Percentiles rank a stretch among this genome's conserved stretches.
Evolutionary conservation across 2,888 invertebrate species (phyloP).

Genomic region (Hesperia comma): DNA sequence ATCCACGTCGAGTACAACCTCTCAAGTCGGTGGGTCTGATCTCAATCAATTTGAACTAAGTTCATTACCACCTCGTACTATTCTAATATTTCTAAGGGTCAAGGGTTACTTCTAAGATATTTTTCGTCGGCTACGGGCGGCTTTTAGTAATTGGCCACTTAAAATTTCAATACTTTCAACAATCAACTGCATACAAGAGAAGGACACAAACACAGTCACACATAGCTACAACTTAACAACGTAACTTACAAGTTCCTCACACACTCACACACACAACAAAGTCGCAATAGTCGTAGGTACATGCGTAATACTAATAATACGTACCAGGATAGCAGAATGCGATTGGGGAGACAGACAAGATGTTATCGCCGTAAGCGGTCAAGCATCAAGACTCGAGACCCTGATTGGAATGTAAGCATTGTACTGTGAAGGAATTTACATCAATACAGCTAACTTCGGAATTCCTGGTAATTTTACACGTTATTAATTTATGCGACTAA

Average conservation of each 20-base stretch:
- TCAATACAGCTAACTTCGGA: slow-evolving; percentile 7
- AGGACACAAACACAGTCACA: too few species aligned
- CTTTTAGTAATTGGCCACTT: too few species aligned
- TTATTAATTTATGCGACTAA: neutral
- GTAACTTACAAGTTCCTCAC: neutral
- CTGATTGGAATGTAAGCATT: slow-evolving; percentile 31
- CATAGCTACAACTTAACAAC: neutral
- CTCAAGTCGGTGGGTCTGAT: neutral
- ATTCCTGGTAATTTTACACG: slow-evolving; percentile 7
- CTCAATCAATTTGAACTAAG: neutral
- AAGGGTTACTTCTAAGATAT: too few species aligned
- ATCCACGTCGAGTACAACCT: slow-evolving; percentile 17
- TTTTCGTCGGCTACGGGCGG: too few species aligned
- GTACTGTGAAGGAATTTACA: slow-evolving; percentile 23
- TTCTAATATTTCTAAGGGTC: too few species aligned
- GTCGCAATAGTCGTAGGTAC: neutral
- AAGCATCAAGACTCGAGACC: slow-evolving; percentile 32
- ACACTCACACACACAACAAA: neutral
- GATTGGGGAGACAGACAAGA: slow-evolving; percentile 28
- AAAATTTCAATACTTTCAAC: too few species aligned
- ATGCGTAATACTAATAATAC: slow-evolving; percentile 2
- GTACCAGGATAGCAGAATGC: slow-evolving; percentile 19
- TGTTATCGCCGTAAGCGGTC: slow-evolving; percentile 34
- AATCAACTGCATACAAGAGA: too few species aligned
- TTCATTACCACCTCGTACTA: neutral